phyloP scores from a whole-genome alignment of 2,888 invertebrate species.

The Operophtera brumata region DNA sequence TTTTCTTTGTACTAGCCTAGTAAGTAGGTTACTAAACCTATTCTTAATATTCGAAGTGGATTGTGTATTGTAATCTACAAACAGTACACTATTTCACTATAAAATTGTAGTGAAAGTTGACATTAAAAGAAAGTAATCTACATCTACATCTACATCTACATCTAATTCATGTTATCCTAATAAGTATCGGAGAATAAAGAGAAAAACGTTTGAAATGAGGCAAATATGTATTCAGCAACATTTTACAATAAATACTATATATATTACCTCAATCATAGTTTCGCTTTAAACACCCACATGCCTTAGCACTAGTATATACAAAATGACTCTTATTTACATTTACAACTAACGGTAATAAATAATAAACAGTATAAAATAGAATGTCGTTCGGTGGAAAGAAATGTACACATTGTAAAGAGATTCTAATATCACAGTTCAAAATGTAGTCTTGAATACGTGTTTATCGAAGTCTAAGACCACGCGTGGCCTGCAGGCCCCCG shows the following conservation, averaged over 20 bases:
- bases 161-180: constrained; percentile 1
- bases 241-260: constrained; percentile 63
- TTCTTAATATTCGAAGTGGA: constrained; percentile 1
- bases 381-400: constrained; percentile 64
- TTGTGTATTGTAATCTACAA: constrained; percentile 1
- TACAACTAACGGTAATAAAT: constrained; percentile 64
- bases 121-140: constrained; percentile 2
- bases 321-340: constrained; percentile 60
- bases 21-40: constrained; percentile 1
- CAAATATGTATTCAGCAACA: constrained; percentile 51
- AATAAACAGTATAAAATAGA: constrained; percentile 52
- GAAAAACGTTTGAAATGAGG: constrained; percentile 28
- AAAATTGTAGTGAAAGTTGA: constrained; percentile 6
- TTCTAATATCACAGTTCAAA: constrained; percentile 75
- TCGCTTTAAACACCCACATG: constrained; percentile 35
- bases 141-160: not conserved
- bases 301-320: constrained; percentile 63
- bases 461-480: constrained; percentile 48
- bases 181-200: no score
- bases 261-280: constrained; percentile 43
- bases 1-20: constrained; percentile 4
- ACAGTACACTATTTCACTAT: not conserved
- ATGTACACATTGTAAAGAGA: constrained; percentile 41
- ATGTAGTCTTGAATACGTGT: constrained; percentile 70
- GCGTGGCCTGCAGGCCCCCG: constrained; percentile 20